These are phyloP conservation scores for Ylistrum balloti DNA, from an alignment of 1,140 invertebrate species.

Conservation along the genomic window DNA sequence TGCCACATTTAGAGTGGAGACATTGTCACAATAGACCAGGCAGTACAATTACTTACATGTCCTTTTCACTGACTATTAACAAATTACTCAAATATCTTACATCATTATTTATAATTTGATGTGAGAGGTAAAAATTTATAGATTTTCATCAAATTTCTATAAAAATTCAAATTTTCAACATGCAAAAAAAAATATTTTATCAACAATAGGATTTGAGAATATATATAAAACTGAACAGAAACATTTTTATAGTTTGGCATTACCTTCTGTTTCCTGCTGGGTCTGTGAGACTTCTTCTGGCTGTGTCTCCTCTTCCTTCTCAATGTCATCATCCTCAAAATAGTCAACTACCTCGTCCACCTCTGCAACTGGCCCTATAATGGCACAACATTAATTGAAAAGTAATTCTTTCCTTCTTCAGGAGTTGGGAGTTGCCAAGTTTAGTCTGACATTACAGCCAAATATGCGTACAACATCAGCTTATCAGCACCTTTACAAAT, in stretches of 20 bases:
- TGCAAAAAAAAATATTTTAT: too few relatives aligned
- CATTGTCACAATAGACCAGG: background rate
- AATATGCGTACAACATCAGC: too few relatives aligned
- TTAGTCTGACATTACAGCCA: too few relatives aligned
- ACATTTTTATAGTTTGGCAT: background rate
- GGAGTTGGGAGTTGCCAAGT: too few relatives aligned
- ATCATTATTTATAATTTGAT: too few relatives aligned
- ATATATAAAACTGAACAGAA: too few relatives aligned
- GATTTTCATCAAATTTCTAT: too few relatives aligned
- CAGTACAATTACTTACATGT: background rate
- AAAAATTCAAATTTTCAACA: too few relatives aligned
- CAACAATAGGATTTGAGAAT: too few relatives aligned
- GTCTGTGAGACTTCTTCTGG: constrained; percentile 19
- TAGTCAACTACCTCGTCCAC: constrained; percentile 75
- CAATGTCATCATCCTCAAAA: constrained; percentile 76
- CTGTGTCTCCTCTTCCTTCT: constrained; percentile 46
- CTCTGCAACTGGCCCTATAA: constrained; percentile 77
- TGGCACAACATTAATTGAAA: constrained; percentile 42
- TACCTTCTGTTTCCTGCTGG: background rate
- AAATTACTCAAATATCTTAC: background rate
- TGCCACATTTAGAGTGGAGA: background rate
- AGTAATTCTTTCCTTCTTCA: background rate
- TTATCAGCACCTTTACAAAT: too few relatives aligned
- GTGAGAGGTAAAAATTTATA: too few relatives aligned
- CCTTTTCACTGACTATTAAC: background rate